phyloP scores from a whole-genome alignment of 2,888 invertebrate species.

The Palloptera scutellata region DNA sequence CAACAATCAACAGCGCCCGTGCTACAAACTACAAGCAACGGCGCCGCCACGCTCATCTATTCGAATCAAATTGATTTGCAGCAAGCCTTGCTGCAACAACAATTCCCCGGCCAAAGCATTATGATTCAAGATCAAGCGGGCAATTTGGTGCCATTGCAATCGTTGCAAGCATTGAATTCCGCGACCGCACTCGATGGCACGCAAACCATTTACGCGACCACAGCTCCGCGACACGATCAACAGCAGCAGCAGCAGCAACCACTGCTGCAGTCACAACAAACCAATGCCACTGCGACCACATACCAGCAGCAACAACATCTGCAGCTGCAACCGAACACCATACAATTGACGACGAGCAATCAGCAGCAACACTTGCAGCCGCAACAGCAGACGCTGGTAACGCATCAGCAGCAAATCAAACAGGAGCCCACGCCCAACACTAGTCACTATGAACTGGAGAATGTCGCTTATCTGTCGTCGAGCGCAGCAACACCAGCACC shows the following conservation, averaged over 20 bases:
- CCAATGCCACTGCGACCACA: slow-evolving; percentile 29
- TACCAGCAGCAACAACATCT: slow-evolving; percentile 22
- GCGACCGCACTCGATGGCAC: slow-evolving; percentile 49
- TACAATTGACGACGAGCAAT: slow-evolving; percentile 33
- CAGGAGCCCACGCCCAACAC: slow-evolving; percentile 39
- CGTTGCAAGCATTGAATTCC: slow-evolving; percentile 43
- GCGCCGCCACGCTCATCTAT: slow-evolving; percentile 53
- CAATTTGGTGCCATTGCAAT: slow-evolving; percentile 57
- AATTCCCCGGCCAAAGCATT: slow-evolving; percentile 60
- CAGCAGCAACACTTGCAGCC: slow-evolving; percentile 36
- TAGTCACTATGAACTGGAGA: slow-evolving; percentile 59
- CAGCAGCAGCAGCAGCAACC: slow-evolving; percentile 45
- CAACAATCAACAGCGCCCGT: slow-evolving; percentile 40
- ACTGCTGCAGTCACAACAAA: slow-evolving; percentile 39
- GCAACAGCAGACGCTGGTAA: slow-evolving; percentile 36
- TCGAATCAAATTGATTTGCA: slow-evolving; percentile 61
- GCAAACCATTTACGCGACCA: slow-evolving; percentile 56
- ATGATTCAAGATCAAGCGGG: slow-evolving; percentile 62
- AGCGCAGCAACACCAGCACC: slow-evolving; percentile 51
- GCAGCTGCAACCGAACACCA: slow-evolving; percentile 23
- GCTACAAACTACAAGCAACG: slow-evolving; percentile 32
- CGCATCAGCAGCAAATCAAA: slow-evolving; percentile 41
- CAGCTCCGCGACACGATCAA: slow-evolving; percentile 42
- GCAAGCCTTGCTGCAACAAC: slow-evolving; percentile 59
- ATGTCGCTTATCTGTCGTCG: slow-evolving; percentile 58